Conservation (phyloP, 2,888 invertebrate species). For the Aphidoletes aphidimyza region DNA sequence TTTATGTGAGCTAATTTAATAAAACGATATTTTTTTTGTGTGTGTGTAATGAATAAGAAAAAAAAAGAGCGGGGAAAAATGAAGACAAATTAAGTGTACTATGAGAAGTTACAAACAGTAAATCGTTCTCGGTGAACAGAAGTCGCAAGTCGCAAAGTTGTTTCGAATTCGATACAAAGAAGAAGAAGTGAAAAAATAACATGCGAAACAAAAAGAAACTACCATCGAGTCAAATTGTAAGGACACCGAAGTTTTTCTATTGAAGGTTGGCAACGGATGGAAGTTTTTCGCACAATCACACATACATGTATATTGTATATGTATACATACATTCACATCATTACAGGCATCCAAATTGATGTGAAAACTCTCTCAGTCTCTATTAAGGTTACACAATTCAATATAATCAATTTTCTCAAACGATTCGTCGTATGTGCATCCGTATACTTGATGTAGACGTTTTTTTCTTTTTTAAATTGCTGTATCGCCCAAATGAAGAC, state of each 20-base stretch:
- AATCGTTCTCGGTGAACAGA: not conserved
- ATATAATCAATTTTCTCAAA: conserved; percentile 44
- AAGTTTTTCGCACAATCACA: not conserved
- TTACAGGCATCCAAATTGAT: not conserved
- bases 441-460: not conserved
- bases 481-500: conserved; percentile 47
- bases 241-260: not conserved
- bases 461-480: conserved; percentile 16
- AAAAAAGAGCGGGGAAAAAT: conserved; percentile 1
- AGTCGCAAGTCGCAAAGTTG: not conserved
- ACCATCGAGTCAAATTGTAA: too few relatives aligned
- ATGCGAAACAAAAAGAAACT: too few relatives aligned
- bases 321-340: too few relatives aligned
- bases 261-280: not conserved
- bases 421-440: not conserved
- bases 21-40: not conserved
- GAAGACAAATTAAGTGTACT: conserved; percentile 23
- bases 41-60: too few relatives aligned
- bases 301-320: too few relatives aligned
- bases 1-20: not conserved
- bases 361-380: not conserved
- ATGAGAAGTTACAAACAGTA: not conserved
- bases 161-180: not conserved
- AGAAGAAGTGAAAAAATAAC: not conserved
- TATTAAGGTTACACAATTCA: conserved; percentile 7